These are phyloP conservation scores for Adelphocoris suturalis DNA, from an alignment of 2,888 invertebrate genomes.

Conservation along the genomic window DNA sequence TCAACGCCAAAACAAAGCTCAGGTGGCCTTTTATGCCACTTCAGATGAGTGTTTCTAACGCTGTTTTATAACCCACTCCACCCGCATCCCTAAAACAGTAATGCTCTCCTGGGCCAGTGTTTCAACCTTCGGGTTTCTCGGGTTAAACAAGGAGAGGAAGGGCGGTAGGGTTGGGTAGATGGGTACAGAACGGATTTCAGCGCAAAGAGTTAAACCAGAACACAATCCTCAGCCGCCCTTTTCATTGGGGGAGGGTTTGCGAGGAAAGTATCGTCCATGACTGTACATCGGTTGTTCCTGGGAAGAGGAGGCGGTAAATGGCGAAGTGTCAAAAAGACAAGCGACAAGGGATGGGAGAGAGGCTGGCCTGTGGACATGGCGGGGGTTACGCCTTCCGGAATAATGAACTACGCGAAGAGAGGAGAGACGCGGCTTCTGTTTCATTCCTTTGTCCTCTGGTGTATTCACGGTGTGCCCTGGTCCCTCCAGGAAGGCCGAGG, in stretches of 20 bases:
- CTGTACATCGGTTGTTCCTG: slow-evolving; percentile 16
- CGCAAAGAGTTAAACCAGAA: slow-evolving; percentile 27
- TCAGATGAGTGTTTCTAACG: slow-evolving; percentile 31
- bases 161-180: background rate
- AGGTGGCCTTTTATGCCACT: slow-evolving; percentile 50
- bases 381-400: slow-evolving; percentile 22
- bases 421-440: slow-evolving; percentile 37
- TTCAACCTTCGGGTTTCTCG: slow-evolving; percentile 16
- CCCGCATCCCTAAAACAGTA: slow-evolving; percentile 26
- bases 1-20: slow-evolving; percentile 46
- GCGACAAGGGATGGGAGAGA: slow-evolving; percentile 26
- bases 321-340: slow-evolving; percentile 50
- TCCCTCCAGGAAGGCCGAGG: background rate
- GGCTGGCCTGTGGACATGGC: background rate
- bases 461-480: background rate
- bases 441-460: slow-evolving; percentile 35
- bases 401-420: slow-evolving; percentile 47
- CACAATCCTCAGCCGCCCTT: slow-evolving; percentile 17
- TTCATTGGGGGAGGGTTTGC: background rate
- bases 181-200: background rate
- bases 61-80: slow-evolving; percentile 31
- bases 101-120: slow-evolving; percentile 17
- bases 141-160: slow-evolving; percentile 37
- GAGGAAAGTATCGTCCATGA: background rate
- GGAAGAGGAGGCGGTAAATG: slow-evolving; percentile 23